phyloP scores from a whole-genome alignment of 1,140 invertebrate species.

The Cyclina sinensis region DNA sequence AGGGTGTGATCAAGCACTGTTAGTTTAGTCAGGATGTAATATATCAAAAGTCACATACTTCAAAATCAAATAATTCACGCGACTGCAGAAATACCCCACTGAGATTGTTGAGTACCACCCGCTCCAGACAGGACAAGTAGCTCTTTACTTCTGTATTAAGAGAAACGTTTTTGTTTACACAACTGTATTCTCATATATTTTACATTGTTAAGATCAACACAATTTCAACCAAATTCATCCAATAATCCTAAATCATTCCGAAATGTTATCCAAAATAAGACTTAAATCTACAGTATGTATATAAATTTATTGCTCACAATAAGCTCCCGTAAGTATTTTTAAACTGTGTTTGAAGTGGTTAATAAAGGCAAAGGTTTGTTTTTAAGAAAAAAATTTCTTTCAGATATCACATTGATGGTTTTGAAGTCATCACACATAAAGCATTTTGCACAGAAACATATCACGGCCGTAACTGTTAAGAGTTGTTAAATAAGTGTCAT shows the following conservation, averaged over 20 bases:
- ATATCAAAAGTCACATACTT: background rate
- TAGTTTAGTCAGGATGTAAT: background rate
- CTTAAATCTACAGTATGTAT: background rate
- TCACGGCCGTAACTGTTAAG: too few relatives aligned
- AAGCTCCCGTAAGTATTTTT: background rate
- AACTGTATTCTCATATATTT: background rate
- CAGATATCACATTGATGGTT: background rate
- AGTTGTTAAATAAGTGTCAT: too few relatives aligned
- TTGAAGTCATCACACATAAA: background rate
- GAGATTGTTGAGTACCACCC: background rate
- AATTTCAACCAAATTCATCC: background rate
- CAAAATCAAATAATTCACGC: background rate
- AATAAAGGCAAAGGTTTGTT: background rate
- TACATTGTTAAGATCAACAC: background rate
- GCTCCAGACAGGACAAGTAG: background rate
- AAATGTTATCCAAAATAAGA: background rate
- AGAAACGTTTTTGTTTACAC: background rate
- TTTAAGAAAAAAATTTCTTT: background rate
- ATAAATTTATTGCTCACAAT: slow-evolving; percentile 8
- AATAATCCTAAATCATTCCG: background rate
- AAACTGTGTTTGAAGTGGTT: background rate
- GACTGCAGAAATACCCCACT: background rate
- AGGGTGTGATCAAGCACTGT: background rate
- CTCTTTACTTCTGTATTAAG: background rate
- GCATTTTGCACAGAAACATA: background rate